A percentile compares a stretch with the other conserved stretches of the same genome.
Conservation (phyloP, 2,113 vertebrate species). For the Epinephelus lanceolatus region DNA sequence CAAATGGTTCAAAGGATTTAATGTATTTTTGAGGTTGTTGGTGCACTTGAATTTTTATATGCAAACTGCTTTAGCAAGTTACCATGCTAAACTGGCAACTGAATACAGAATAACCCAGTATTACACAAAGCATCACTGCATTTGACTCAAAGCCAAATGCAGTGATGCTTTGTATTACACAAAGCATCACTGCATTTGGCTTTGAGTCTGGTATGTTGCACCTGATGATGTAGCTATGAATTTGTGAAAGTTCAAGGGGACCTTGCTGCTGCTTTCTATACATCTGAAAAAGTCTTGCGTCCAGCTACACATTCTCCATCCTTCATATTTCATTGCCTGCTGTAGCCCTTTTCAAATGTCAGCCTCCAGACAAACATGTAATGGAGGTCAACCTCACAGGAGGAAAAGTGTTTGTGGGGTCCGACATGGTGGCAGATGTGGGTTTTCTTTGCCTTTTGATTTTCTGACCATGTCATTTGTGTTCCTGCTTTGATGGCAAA, state of each 20-base stretch:
- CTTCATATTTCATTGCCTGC: constrained; percentile 62
- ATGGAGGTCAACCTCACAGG: constrained; percentile 69
- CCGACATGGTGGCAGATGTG: constrained; percentile 1
- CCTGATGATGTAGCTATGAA: neutral
- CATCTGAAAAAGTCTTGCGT: constrained; percentile 43
- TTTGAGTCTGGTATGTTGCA: neutral
- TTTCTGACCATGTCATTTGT: constrained; percentile 36
- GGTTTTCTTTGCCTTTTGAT: constrained; percentile 39
- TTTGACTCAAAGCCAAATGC: no score
- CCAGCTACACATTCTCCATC: constrained; percentile 5
- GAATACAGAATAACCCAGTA: neutral
- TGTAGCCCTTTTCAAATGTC: constrained; percentile 76
- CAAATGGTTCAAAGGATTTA: constrained; percentile 8
- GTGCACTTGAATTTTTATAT: neutral
- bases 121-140: neutral
- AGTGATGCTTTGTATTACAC: no score
- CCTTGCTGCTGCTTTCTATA: constrained; percentile 40
- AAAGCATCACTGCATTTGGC: neutral
- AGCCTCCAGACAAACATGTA: constrained; percentile 67
- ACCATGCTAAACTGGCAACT: neutral
- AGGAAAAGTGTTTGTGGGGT: constrained; percentile 44
- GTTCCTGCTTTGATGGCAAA: constrained; percentile 46
- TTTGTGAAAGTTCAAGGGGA: constrained; percentile 53
- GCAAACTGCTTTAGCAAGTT: neutral
- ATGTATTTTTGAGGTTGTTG: neutral